These are phyloP conservation scores for Ceraclea dissimilis DNA, from an alignment of 2,888 invertebrate genomes.

Conservation along the genomic window DNA sequence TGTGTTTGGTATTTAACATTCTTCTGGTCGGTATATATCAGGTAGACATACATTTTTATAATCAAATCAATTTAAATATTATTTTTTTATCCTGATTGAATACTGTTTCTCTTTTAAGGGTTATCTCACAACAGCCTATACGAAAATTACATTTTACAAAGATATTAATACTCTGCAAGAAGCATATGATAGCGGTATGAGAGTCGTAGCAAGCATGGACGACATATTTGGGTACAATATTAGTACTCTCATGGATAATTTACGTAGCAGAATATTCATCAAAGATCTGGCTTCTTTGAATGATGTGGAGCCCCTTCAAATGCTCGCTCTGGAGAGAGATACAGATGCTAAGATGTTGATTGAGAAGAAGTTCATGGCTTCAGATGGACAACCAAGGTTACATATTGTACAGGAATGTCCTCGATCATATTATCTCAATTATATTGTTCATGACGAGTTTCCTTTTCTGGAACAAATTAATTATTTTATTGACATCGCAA, in stretches of 20 bases:
- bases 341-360: constrained; percentile 16
- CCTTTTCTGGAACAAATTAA: constrained; percentile 35
- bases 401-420: constrained; percentile 43
- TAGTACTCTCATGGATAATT: constrained; percentile 7
- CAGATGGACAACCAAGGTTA: constrained; percentile 26
- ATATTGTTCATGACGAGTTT: constrained; percentile 38
- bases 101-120: constrained; percentile 37
- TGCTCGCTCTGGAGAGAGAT: constrained; percentile 10
- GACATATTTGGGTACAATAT: constrained; percentile 20
- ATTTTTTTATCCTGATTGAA: no score
- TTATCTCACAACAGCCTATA: constrained; percentile 37
- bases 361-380: constrained; percentile 9
- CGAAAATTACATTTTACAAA: constrained; percentile 32
- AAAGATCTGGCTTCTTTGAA: background rate
- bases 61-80: no score
- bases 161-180: constrained; percentile 38
- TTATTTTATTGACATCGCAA: constrained; percentile 30
- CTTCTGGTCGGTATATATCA: constrained; percentile 32
- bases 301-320: background rate
- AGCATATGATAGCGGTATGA: constrained; percentile 35
- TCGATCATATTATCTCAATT: constrained; percentile 36
- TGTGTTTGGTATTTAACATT: constrained; percentile 34
- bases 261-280: constrained; percentile 12
- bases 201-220: constrained; percentile 30
- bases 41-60: no score